Evolutionary conservation across 2,113 vertebrate species (phyloP).

Genomic region (Hippocampus guttulatus): DNA sequence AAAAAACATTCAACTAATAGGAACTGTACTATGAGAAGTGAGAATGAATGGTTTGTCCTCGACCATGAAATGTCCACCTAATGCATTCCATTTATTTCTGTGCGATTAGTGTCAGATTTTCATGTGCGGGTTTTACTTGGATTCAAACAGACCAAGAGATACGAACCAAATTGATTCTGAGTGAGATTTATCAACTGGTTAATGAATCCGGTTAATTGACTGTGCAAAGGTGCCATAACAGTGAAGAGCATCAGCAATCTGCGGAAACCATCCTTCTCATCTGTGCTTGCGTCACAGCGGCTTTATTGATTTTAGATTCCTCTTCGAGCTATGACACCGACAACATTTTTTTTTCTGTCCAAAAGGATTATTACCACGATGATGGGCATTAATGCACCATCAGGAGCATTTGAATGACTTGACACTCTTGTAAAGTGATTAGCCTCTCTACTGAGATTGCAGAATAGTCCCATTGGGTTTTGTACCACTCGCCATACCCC

Average conservation of each 20-base stretch:
- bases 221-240: slow-evolving; percentile 60
- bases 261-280: slow-evolving; percentile 32
- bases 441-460: slow-evolving; percentile 28
- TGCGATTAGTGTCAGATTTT: slow-evolving; percentile 62
- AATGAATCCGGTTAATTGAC: slow-evolving; percentile 74
- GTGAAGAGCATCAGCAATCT: slow-evolving; percentile 42
- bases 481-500: neutral
- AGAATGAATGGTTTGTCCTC: slow-evolving; percentile 39
- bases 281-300: slow-evolving; percentile 39
- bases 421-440: slow-evolving; percentile 59
- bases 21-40: slow-evolving; percentile 23
- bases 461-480: slow-evolving; percentile 36
- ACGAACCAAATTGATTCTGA: slow-evolving; percentile 69
- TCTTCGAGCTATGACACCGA: slow-evolving; percentile 40
- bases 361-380: slow-evolving; percentile 47
- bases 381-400: slow-evolving; percentile 45
- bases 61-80: slow-evolving; percentile 56
- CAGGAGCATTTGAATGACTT: slow-evolving; percentile 37
- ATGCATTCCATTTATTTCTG: slow-evolving; percentile 57
- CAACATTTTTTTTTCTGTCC: slow-evolving; percentile 32
- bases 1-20: neutral
- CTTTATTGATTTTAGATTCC: slow-evolving; percentile 60
- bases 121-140: slow-evolving; percentile 58
- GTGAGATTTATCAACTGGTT: slow-evolving; percentile 60
- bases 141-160: slow-evolving; percentile 50